phyloP scores from a whole-genome alignment of 92 coral and sea anemone species.

The Umimayanthus chanpuru region DNA sequence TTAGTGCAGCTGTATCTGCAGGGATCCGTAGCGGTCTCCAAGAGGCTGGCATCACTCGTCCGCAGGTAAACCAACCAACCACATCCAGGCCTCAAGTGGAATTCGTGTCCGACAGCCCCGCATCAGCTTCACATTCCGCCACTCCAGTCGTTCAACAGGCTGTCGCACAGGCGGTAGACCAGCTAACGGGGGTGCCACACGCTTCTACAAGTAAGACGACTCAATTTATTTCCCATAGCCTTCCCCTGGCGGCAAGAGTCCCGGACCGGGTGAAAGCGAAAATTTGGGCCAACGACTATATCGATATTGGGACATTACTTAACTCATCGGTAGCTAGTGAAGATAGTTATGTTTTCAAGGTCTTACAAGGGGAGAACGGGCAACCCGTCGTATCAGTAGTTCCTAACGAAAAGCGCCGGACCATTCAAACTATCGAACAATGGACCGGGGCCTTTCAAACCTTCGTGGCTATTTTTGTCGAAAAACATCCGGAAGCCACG shows the following conservation, averaged over 20 bases:
- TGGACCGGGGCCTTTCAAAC: constrained; percentile 28
- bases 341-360: constrained; percentile 8
- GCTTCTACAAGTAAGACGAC: neutral
- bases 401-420: neutral
- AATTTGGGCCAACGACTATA: constrained; percentile 14
- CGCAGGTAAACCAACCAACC: neutral
- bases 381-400: constrained; percentile 12
- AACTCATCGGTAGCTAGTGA: neutral
- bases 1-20: too few species aligned
- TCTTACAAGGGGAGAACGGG: constrained; percentile 7
- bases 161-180: neutral
- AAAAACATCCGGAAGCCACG: neutral
- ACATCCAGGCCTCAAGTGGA: neutral
- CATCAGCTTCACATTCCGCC: neutral
- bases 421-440: constrained; percentile 12
- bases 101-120: neutral
- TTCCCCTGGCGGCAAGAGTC: neutral
- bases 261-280: neutral
- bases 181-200: neutral
- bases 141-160: neutral
- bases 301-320: neutral
- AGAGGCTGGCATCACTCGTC: neutral
- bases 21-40: too few species aligned
- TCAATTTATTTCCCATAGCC: neutral
- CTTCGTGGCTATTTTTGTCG: neutral